phyloP scores from a whole-genome alignment of 2,888 invertebrate genomes.

The Amphipyra berbera region DNA sequence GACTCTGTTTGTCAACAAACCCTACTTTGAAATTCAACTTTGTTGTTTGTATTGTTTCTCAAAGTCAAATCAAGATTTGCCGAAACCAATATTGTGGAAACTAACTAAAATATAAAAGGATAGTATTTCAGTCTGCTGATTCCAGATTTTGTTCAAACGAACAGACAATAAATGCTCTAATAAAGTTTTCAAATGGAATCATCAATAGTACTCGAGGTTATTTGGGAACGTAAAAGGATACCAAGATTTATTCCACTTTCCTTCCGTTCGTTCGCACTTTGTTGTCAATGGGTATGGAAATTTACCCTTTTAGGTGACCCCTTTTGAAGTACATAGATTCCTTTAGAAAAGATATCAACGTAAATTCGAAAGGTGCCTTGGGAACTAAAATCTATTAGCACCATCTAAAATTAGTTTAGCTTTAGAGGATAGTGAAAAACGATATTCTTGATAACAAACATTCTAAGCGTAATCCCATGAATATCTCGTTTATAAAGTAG shows the following conservation, averaged over 20 bases:
- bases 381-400: slow-evolving; percentile 52
- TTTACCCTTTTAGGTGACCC: slow-evolving; percentile 53
- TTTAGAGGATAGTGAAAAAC: not conserved
- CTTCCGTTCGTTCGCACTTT: slow-evolving; percentile 44
- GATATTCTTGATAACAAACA: slow-evolving; percentile 1
- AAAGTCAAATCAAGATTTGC: slow-evolving; percentile 18
- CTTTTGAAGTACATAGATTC: slow-evolving; percentile 42
- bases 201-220: slow-evolving; percentile 36
- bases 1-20: slow-evolving; percentile 22
- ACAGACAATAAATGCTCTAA: slow-evolving; percentile 24
- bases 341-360: slow-evolving; percentile 47
- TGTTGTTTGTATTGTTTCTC: slow-evolving; percentile 23
- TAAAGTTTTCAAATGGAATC: slow-evolving; percentile 50
- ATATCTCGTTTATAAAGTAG: not conserved
- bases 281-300: slow-evolving; percentile 66
- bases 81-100: slow-evolving; percentile 7
- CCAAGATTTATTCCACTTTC: slow-evolving; percentile 54
- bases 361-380: slow-evolving; percentile 39
- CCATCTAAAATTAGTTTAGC: slow-evolving; percentile 27
- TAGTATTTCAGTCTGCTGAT: slow-evolving; percentile 2
- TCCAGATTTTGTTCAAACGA: slow-evolving; percentile 10
- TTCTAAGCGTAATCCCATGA: not conserved
- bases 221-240: slow-evolving; percentile 41
- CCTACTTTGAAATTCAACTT: slow-evolving; percentile 23
- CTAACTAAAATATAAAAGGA: not conserved